phyloP scores from a whole-genome alignment of 2,888 invertebrate genomes.

The Euplexia lucipara region DNA sequence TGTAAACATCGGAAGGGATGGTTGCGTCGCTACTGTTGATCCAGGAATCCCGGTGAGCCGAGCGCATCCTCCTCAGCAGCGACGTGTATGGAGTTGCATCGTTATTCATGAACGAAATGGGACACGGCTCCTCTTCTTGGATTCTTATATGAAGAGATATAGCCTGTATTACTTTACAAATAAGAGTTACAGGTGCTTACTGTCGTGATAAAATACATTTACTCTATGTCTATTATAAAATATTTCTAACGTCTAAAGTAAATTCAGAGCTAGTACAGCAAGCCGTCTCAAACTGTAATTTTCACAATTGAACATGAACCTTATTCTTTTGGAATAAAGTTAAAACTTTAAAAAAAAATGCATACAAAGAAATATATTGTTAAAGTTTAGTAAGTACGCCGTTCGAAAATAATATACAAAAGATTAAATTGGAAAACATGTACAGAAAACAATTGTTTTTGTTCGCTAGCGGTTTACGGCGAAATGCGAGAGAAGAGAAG shows the following conservation, averaged over 20 bases:
- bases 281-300: too few species aligned
- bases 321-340: too few species aligned
- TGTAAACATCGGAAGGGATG: slow-evolving; percentile 37
- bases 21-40: slow-evolving; percentile 43
- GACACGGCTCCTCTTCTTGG: slow-evolving; percentile 70
- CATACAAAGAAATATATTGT: background rate
- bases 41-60: slow-evolving; percentile 61
- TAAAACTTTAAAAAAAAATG: too few species aligned
- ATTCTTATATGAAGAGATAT: slow-evolving; percentile 61
- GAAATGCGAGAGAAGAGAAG: slow-evolving; percentile 54
- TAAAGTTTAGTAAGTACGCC: background rate
- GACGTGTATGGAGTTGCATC: slow-evolving; percentile 74
- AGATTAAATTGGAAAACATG: slow-evolving; percentile 34
- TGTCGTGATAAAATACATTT: background rate
- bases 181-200: background rate
- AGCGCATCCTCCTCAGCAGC: slow-evolving; percentile 70
- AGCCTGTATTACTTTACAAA: background rate
- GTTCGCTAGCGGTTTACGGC: slow-evolving; percentile 58
- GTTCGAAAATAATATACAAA: slow-evolving; percentile 27
- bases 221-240: background rate
- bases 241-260: background rate
- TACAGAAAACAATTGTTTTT: slow-evolving; percentile 34
- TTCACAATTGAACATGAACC: too few species aligned
- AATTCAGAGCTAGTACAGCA: background rate
- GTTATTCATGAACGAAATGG: slow-evolving; percentile 84